Percentiles rank a stretch among this genome's conserved stretches.
These are phyloP conservation scores for Aphelocoma californica DNA, from an alignment of 2,797 vertebrate species.

Conservation along the genomic window DNA sequence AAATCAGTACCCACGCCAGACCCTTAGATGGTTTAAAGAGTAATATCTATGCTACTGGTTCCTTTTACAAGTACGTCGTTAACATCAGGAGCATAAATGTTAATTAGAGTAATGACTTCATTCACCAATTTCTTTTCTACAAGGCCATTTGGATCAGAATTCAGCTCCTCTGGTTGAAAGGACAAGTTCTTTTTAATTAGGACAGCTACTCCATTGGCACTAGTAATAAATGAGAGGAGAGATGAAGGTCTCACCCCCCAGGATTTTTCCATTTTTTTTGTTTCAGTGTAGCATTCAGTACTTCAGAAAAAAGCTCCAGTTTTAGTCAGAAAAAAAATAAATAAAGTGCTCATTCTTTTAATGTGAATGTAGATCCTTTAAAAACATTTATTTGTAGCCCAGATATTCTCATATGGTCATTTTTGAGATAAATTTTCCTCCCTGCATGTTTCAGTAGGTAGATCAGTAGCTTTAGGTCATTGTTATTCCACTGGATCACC, in stretches of 20 bases:
- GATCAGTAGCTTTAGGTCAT: slow-evolving; percentile 28
- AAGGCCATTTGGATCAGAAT: slow-evolving; percentile 63
- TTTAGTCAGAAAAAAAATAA: not conserved
- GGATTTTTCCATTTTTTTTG: not conserved
- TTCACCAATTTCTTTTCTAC: slow-evolving; percentile 67
- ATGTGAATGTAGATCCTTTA: not conserved
- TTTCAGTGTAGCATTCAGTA: not conserved
- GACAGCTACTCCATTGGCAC: slow-evolving; percentile 52
- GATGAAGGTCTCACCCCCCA: not conserved
- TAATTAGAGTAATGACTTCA: slow-evolving; percentile 73
- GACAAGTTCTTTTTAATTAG: slow-evolving; percentile 66
- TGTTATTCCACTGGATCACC: slow-evolving; percentile 39
- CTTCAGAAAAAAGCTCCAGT: not conserved
- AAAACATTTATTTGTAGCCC: not conserved
- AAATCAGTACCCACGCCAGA: slow-evolving; percentile 38
- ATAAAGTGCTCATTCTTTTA: not conserved
- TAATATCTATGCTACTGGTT: slow-evolving; percentile 23
- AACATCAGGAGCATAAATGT: slow-evolving; percentile 56
- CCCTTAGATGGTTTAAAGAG: slow-evolving; percentile 18
- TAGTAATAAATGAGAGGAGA: slow-evolving; percentile 45
- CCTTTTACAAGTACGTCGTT: slow-evolving; percentile 46
- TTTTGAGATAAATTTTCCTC: not conserved
- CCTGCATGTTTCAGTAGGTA: not conserved
- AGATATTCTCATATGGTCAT: not conserved
- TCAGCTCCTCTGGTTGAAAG: slow-evolving; percentile 52